These are phyloP conservation scores for Zosterops borbonicus DNA, from an alignment of 2,113 vertebrate species.

Conservation along the genomic window DNA sequence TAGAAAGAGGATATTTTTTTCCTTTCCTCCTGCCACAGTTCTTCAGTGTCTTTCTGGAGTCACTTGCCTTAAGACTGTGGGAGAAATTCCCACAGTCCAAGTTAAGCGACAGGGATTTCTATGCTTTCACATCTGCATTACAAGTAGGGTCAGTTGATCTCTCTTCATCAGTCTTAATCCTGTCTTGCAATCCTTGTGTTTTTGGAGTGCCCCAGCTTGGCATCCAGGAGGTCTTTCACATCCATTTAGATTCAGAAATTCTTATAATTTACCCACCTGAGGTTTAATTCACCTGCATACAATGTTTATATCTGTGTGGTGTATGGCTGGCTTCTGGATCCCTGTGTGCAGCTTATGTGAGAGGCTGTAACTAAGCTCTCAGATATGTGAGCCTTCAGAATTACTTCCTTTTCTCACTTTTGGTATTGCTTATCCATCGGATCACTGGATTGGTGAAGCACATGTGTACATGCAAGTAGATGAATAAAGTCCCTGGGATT, in stretches of 20 bases:
- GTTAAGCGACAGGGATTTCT: background rate
- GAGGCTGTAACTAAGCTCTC: background rate
- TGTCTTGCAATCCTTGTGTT: background rate
- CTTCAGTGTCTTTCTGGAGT: background rate
- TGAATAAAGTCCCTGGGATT: background rate
- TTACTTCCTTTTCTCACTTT: background rate
- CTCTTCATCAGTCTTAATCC: background rate
- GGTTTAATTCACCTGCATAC: background rate
- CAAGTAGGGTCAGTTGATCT: background rate
- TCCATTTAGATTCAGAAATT: background rate
- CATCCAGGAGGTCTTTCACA: background rate
- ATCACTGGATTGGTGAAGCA: background rate
- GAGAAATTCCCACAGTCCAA: background rate
- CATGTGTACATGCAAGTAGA: background rate
- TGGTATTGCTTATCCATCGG: background rate
- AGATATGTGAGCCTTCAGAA: background rate
- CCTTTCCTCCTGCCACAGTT: background rate
- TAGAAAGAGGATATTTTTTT: background rate
- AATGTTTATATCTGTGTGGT: background rate
- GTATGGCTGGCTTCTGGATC: background rate
- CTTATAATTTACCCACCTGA: background rate
- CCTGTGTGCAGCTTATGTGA: background rate
- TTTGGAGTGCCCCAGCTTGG: background rate
- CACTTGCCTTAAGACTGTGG: background rate
- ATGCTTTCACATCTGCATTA: background rate